Evolutionary conservation across 2,113 vertebrate species (phyloP), one percentile per base, ranked within the genome.

Genomic region (Artemisiospiza belli): DNA sequence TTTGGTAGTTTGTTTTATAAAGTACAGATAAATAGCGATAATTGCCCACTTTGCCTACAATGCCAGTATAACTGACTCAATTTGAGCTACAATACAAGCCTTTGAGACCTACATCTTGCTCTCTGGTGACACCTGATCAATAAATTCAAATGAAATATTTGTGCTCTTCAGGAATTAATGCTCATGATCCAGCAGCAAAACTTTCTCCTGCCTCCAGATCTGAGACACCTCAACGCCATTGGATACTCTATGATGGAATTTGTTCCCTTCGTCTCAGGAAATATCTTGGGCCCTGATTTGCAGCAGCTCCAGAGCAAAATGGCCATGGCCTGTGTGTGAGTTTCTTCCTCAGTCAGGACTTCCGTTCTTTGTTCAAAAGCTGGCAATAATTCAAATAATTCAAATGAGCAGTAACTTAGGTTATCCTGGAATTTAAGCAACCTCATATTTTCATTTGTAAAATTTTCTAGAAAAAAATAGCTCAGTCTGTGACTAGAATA

Each of bases 181-280:
- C 19, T 83, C 41, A 22, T n/a, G 3, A 39, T 39, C n/a, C 66
- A 68, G 41, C 12, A 52, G 13, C 2, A 6, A 77, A 83, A 67
- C 5, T 14, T 61, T 66, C 0, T 1, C 46, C 27, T 79, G 10
- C 9, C 19, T 74, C 39, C 8, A 5, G 21, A 10, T 51, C 18
- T 41, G 33, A 51, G 69, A 54, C 19, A 41, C 0, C 0, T 31
- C n/a, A 37, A 11, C 25, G 30, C 7, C 12, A 24, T 4, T 0
- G 2, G 15, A 22, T 75, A 4, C 37, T 44, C n/a, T 27, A 0
- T 27, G 23, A 11, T 11, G 8, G 31, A 61, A 14, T 80, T 90
- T 79, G 18, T 18, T 83, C 14, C 0, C 0, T 9, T 75, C 6
- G 8, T 64, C 24, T 39, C 12, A 33, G 52, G 49, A 91, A 24